Evolutionary conservation across 1,140 invertebrate genomes (phyloP).

Genomic region (Drosophila kikkawai): DNA sequence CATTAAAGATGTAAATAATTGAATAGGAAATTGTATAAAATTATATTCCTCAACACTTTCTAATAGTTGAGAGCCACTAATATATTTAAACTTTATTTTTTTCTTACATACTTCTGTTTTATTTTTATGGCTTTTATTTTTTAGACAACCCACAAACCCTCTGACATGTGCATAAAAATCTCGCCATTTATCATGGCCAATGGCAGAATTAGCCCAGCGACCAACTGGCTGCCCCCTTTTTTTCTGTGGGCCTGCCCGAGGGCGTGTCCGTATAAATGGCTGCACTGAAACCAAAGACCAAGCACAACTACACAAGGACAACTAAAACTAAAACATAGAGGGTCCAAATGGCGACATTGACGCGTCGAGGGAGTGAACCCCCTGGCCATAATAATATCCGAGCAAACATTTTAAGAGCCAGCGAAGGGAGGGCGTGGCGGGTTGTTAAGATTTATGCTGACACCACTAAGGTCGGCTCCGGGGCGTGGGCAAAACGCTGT

Average conservation of each 20-base stretch:
- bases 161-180: conserved; percentile 44
- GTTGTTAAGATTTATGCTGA: conserved; percentile 34
- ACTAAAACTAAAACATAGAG: conserved; percentile 10
- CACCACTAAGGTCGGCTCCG: conserved; percentile 21
- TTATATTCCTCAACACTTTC: background rate
- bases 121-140: background rate
- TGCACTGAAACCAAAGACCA: conserved; percentile 36
- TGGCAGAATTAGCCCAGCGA: conserved; percentile 60
- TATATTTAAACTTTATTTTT: background rate
- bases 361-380: conserved; percentile 16
- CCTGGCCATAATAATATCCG: conserved; percentile 17
- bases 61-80: background rate
- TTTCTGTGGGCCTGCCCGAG: conserved; percentile 40
- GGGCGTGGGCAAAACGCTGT: conserved; percentile 15
- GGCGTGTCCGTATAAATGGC: conserved; percentile 60
- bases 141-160: background rate
- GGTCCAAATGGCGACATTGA: conserved; percentile 49
- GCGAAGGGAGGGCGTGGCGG: conserved; percentile 31
- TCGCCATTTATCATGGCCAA: conserved; percentile 66
- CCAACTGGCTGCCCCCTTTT: conserved; percentile 19
- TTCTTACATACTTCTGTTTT: background rate
- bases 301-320: conserved; percentile 11
- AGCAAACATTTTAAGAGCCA: conserved; percentile 37
- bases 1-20: background rate
- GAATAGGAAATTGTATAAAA: background rate